Conservation (phyloP, 2,113 vertebrate genomes). For the Meleagris gallopavo region DNA sequence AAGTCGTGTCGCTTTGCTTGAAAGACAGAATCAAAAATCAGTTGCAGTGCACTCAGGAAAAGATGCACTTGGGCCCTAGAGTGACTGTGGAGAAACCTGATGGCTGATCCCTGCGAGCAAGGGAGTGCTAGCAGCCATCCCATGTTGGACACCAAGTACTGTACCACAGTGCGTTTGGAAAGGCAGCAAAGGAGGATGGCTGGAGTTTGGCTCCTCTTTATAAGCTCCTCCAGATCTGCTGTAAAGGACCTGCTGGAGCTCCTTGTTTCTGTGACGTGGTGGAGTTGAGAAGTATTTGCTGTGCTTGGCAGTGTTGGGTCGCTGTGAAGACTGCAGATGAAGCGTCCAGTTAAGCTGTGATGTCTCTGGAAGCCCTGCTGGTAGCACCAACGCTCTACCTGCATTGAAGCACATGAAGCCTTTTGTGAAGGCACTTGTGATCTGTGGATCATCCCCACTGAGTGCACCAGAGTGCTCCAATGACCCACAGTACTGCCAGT, state of each 20-base stretch:
- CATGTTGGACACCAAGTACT: neutral
- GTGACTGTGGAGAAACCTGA: neutral
- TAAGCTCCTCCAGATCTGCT: neutral
- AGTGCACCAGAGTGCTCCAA: neutral
- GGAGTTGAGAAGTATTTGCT: neutral
- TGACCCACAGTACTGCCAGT: neutral
- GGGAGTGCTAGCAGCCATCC: neutral
- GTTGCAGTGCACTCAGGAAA: neutral
- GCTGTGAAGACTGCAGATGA: neutral
- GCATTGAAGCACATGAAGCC: neutral
- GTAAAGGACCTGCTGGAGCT: neutral
- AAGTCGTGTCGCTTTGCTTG: neutral
- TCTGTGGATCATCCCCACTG: fast-evolving
- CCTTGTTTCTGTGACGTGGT: neutral
- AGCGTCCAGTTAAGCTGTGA: neutral
- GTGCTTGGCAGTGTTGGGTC: neutral
- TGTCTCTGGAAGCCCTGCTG: neutral
- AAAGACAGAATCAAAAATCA: neutral
- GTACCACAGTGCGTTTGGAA: neutral
- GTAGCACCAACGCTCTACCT: neutral
- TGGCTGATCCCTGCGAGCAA: neutral
- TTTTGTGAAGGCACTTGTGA: neutral
- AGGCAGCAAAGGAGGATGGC: no score
- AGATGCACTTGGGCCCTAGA: neutral
- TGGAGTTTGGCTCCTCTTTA: neutral